These are phyloP conservation scores for Rhagoletis zephyria DNA, from an alignment of 1,140 invertebrate species.

Conservation along the genomic window DNA sequence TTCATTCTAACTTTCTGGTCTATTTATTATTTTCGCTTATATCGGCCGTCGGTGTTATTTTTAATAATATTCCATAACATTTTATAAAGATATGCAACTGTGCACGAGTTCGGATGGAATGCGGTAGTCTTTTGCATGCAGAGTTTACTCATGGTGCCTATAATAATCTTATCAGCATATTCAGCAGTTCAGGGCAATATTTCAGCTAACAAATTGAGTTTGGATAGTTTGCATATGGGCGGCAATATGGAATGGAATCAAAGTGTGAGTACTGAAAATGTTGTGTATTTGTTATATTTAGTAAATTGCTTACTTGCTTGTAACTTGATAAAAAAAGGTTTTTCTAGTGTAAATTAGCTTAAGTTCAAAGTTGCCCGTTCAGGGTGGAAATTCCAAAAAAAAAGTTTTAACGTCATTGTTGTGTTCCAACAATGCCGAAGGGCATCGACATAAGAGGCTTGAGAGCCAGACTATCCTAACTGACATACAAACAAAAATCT, in stretches of 20 bases:
- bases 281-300: too few relatives aligned
- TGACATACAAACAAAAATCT: too few relatives aligned
- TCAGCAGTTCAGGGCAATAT: background rate
- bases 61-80: background rate
- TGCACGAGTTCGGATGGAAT: background rate
- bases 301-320: too few relatives aligned
- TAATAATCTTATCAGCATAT: background rate
- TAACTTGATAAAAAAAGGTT: too few relatives aligned
- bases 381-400: too few relatives aligned
- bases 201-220: background rate
- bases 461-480: too few relatives aligned
- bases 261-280: background rate
- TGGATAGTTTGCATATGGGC: background rate
- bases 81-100: background rate
- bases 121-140: background rate
- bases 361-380: too few relatives aligned
- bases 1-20: background rate
- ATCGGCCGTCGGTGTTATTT: background rate
- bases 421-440: too few relatives aligned
- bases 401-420: too few relatives aligned
- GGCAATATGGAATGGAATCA: conserved; percentile 19
- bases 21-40: background rate
- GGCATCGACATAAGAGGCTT: too few relatives aligned
- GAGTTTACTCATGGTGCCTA: too few relatives aligned
- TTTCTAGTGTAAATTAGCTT: too few relatives aligned